phyloP scores from a whole-genome alignment of 2,113 vertebrate genomes.

The Paracanthobrama guichenoti region DNA sequence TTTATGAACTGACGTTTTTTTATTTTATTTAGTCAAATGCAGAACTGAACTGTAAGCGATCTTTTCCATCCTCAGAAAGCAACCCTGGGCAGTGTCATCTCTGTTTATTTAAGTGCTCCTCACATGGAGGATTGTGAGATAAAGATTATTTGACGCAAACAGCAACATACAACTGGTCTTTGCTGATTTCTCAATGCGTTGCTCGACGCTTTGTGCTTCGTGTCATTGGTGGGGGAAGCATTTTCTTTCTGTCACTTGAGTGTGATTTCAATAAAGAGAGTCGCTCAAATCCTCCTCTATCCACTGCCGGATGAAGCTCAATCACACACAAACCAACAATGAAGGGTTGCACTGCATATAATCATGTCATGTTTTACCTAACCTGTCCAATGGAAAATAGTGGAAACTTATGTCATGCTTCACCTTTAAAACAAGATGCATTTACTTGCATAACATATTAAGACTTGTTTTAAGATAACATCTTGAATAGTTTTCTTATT shows the following conservation, averaged over 20 bases:
- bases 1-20: conserved; percentile 42
- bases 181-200: not conserved
- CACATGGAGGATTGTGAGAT: conserved; percentile 37
- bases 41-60: conserved; percentile 33
- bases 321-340: not conserved
- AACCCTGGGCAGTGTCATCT: conserved; percentile 17
- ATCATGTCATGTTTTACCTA: too few species aligned
- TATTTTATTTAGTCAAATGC: conserved; percentile 13
- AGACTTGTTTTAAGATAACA: not conserved
- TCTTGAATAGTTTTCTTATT: not conserved
- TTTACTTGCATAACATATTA: not conserved
- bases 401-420: not conserved
- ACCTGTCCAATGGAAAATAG: not conserved
- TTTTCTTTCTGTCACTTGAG: conserved; percentile 30
- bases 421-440: not conserved
- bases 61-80: conserved; percentile 19
- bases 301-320: conserved; percentile 1
- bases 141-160: conserved; percentile 38
- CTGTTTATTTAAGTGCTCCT: conserved; percentile 33
- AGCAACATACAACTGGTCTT: conserved; percentile 15
- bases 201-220: too few species aligned
- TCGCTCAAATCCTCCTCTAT: conserved; percentile 17
- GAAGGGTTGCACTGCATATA: not conserved
- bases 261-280: conserved; percentile 41
- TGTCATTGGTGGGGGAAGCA: not conserved